Conservation (phyloP, 2,113 vertebrate genomes). For the Synodontis membranacea region DNA sequence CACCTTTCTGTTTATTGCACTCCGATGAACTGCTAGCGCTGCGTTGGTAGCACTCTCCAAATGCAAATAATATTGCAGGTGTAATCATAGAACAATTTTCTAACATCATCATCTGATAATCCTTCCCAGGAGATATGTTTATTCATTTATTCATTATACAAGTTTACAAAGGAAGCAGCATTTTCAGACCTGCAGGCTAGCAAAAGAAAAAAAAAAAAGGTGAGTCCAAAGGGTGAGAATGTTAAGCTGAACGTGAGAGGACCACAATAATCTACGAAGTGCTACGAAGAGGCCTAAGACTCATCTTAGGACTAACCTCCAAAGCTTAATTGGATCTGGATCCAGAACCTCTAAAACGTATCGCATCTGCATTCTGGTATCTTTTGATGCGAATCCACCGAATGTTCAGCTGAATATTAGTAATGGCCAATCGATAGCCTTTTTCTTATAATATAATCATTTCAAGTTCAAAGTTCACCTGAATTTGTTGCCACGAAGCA, state of each 20-base stretch:
- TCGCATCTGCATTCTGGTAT: too few relatives aligned
- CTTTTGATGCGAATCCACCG: too few relatives aligned
- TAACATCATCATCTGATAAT: conserved; percentile 49
- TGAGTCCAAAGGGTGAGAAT: background rate
- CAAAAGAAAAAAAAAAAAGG: conserved; percentile 41
- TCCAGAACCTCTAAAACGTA: too few relatives aligned
- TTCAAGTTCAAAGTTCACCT: too few relatives aligned
- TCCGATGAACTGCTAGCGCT: conserved; percentile 31
- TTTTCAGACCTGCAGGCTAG: conserved; percentile 48
- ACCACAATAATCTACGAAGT: conserved; percentile 12
- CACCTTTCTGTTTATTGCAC: conserved; percentile 33
- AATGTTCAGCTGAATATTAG: too few relatives aligned
- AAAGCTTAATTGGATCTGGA: too few relatives aligned
- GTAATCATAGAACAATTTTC: conserved; percentile 46
- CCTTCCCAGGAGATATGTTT: conserved; percentile 45
- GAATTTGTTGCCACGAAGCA: too few relatives aligned
- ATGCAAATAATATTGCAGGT: conserved; percentile 47
- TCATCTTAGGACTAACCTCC: background rate
- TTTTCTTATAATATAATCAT: too few relatives aligned
- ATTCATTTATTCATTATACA: conserved; percentile 47
- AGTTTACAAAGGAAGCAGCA: conserved; percentile 40
- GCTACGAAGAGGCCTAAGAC: background rate
- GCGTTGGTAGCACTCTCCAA: conserved; percentile 32
- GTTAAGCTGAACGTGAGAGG: background rate
- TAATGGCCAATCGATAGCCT: too few relatives aligned